Percentiles rank a stretch among this genome's conserved stretches.
These are phyloP conservation scores for Azorinus chamasolen DNA, from an alignment of 2,888 invertebrate genomes.

Conservation along the genomic window DNA sequence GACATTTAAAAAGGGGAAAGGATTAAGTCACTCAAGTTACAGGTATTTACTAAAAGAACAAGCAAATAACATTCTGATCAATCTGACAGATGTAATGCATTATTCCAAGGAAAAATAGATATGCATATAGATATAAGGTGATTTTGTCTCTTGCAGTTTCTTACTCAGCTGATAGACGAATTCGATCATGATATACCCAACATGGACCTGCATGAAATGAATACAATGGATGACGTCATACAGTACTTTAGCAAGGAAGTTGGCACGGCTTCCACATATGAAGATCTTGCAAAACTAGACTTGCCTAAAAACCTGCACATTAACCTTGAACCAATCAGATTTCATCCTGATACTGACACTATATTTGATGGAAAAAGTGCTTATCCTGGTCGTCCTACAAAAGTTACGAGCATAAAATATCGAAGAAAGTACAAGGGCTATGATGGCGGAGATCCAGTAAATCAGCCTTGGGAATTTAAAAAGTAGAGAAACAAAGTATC, in stretches of 20 bases:
- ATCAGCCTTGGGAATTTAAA: slow-evolving; percentile 3
- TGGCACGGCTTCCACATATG: slow-evolving; percentile 73
- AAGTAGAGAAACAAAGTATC: not conserved
- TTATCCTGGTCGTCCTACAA: slow-evolving; percentile 93
- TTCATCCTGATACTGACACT: slow-evolving; percentile 93
- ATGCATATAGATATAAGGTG: not conserved
- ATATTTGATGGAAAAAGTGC: slow-evolving; percentile 92
- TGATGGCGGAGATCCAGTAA: slow-evolving; percentile 11
- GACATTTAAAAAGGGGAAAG: too few species aligned
- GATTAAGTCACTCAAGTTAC: too few species aligned
- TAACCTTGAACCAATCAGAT: slow-evolving; percentile 93
- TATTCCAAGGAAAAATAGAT: not conserved
- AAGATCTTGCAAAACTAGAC: slow-evolving; percentile 87
- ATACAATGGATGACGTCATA: slow-evolving; percentile 88
- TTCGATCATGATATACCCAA: slow-evolving; percentile 94
- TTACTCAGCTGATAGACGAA: slow-evolving; percentile 90
- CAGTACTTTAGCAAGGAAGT: slow-evolving; percentile 79
- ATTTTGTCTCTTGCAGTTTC: slow-evolving; percentile 86
- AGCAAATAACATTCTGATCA: too few species aligned
- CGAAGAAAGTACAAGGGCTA: slow-evolving; percentile 90
- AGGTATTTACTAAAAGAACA: too few species aligned
- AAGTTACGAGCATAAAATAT: slow-evolving; percentile 94
- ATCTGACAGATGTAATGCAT: too few species aligned
- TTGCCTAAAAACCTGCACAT: slow-evolving; percentile 96
- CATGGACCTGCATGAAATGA: slow-evolving; percentile 92